Conservation (phyloP, 2,797 vertebrate genomes). For the Austrolebias charrua region DNA sequence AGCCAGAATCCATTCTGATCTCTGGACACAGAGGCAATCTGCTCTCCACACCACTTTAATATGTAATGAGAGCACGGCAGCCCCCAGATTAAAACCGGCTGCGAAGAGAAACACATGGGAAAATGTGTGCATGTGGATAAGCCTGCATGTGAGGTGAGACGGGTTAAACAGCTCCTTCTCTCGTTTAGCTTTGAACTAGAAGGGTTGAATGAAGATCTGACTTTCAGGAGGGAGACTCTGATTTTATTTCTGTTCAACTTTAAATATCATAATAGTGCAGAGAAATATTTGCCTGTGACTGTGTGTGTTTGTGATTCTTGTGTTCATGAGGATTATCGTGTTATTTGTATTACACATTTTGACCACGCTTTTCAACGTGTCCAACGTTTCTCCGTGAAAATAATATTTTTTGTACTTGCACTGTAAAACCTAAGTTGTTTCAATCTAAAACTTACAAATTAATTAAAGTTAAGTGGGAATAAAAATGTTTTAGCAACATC, state of each 20-base stretch:
- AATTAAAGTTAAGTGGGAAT: no score
- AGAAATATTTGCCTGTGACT: not conserved
- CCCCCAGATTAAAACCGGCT: constrained; percentile 47
- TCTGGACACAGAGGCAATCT: constrained; percentile 17
- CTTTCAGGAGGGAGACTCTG: constrained; percentile 17
- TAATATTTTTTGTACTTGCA: no score
- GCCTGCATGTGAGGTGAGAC: constrained; percentile 22
- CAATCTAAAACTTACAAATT: no score
- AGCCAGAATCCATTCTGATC: not conserved
- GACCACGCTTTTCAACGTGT: no score
- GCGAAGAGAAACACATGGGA: constrained; percentile 11
- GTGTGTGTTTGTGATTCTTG: not conserved
- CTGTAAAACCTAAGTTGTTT: no score
- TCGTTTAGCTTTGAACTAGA: constrained; percentile 13
- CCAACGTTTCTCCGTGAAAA: no score
- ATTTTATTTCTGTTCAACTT: constrained; percentile 7
- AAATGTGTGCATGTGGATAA: constrained; percentile 5
- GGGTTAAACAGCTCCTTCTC: constrained; percentile 30
- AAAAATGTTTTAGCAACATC: no score
- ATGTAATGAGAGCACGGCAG: constrained; percentile 54
- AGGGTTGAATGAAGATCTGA: constrained; percentile 24
- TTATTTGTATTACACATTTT: no score
- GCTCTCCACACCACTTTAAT: constrained; percentile 43
- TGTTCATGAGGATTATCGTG: no score
- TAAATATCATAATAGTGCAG: not conserved